Evolutionary conservation across 2,113 vertebrate species (phyloP).

Genomic region (Gymnogyps californianus): DNA sequence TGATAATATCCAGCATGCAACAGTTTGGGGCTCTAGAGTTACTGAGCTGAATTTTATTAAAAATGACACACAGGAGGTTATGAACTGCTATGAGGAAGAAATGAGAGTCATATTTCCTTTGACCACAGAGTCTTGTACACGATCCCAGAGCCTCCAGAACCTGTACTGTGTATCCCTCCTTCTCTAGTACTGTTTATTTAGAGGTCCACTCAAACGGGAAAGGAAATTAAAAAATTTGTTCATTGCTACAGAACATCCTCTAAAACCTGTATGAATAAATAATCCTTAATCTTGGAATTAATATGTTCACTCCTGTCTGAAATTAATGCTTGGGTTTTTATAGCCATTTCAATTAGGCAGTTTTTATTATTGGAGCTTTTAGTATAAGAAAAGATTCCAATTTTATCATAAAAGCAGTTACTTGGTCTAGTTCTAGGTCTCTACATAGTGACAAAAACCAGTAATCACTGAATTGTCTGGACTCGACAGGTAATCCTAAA

Average conservation of each 20-base stretch:
- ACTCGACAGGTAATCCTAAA: not conserved
- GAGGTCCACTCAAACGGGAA: not conserved
- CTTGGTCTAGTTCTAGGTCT: not conserved
- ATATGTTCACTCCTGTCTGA: not conserved
- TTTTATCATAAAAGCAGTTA: not conserved
- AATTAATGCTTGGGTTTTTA: constrained; percentile 22
- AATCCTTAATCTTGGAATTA: constrained; percentile 9
- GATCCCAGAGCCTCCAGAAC: not conserved
- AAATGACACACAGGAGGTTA: constrained; percentile 26
- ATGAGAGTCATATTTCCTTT: constrained; percentile 13
- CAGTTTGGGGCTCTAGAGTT: not conserved
- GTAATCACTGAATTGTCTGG: not conserved
- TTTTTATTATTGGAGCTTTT: not conserved
- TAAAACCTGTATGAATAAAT: not conserved
- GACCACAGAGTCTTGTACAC: not conserved
- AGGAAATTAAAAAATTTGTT: constrained; percentile 38
- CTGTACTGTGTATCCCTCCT: not conserved
- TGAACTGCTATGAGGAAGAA: constrained; percentile 25
- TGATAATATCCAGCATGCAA: not conserved
- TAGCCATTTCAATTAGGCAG: not conserved
- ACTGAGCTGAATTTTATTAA: constrained; percentile 31
- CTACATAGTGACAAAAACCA: not conserved
- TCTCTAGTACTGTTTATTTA: not conserved
- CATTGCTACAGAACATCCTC: not conserved
- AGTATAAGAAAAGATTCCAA: not conserved